Evolutionary conservation across 1,140 invertebrate genomes (phyloP).

Genomic region (Drosophila nikananu): DNA sequence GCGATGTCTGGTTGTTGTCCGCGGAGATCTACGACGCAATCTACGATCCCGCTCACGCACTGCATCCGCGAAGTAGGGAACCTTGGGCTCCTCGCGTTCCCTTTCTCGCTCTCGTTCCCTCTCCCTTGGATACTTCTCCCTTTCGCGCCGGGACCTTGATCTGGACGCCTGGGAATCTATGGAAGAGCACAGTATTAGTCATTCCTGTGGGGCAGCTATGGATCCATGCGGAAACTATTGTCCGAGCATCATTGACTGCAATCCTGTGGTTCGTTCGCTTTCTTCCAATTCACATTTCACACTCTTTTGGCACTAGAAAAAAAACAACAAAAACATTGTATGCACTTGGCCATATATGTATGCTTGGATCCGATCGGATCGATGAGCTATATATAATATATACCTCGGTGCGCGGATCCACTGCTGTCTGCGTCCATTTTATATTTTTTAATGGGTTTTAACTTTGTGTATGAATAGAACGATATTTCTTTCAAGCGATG

Average conservation of each 20-base stretch:
- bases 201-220: not conserved
- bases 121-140: slow-evolving; percentile 11
- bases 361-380: not conserved
- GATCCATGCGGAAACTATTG: slow-evolving; percentile 24
- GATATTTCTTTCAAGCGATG: not conserved
- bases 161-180: slow-evolving; percentile 30
- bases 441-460: not conserved
- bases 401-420: slow-evolving; percentile 45
- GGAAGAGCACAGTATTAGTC: slow-evolving; percentile 20
- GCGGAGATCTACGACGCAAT: slow-evolving; percentile 23
- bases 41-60: slow-evolving; percentile 54
- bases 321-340: slow-evolving; percentile 70
- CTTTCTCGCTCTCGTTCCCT: slow-evolving; percentile 4
- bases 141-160: slow-evolving; percentile 23
- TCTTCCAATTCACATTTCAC: slow-evolving; percentile 40
- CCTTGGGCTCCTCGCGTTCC: slow-evolving; percentile 22
- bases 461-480: not conserved
- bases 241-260: slow-evolving; percentile 4
- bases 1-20: slow-evolving; percentile 18
- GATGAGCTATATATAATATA: slow-evolving; percentile 36
- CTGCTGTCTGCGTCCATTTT: slow-evolving; percentile 72
- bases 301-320: slow-evolving; percentile 63
- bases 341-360: slow-evolving; percentile 34
- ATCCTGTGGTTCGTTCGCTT: not conserved
- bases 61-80: slow-evolving; percentile 65